Evolutionary conservation across 2,797 vertebrate genomes (phyloP).

Genomic region (Buceros bicornis): DNA sequence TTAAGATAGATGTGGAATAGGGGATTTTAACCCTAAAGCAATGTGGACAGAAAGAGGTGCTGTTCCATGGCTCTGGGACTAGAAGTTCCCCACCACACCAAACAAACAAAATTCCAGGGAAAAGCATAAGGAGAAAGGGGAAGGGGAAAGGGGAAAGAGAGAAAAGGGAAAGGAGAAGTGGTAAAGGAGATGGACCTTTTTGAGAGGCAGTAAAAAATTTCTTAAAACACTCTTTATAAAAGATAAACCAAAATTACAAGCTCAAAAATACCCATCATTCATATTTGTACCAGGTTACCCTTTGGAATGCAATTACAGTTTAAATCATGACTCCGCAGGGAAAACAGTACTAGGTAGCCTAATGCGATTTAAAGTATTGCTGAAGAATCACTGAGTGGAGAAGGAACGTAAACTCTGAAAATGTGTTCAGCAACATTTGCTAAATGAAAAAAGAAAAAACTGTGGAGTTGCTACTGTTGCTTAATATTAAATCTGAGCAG

Average conservation of each 20-base stretch:
- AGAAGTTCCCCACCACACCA: neutral
- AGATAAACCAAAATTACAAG: neutral
- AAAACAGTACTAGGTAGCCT: neutral
- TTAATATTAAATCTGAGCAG: conserved; percentile 45
- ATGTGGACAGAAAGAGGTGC: neutral
- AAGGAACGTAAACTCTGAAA: conserved; percentile 27
- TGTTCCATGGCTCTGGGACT: neutral
- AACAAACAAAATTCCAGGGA: neutral
- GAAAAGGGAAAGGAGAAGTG: neutral
- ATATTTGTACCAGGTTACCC: neutral
- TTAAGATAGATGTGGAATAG: neutral
- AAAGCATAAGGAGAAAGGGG: neutral
- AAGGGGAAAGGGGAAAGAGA: neutral
- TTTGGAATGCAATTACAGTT: neutral
- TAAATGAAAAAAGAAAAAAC: neutral
- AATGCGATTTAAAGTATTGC: conserved; percentile 2
- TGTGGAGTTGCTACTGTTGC: conserved; percentile 16
- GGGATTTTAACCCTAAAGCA: neutral
- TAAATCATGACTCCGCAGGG: neutral
- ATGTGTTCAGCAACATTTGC: neutral
- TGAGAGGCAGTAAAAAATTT: neutral
- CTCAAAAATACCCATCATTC: neutral
- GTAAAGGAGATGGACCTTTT: neutral
- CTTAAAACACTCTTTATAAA: neutral
- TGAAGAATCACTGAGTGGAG: neutral